Percentiles rank a stretch among this genome's conserved stretches.
These are phyloP conservation scores for Drosophila mayaguana DNA, from an alignment of 2,888 invertebrate species.

Conservation along the genomic window DNA sequence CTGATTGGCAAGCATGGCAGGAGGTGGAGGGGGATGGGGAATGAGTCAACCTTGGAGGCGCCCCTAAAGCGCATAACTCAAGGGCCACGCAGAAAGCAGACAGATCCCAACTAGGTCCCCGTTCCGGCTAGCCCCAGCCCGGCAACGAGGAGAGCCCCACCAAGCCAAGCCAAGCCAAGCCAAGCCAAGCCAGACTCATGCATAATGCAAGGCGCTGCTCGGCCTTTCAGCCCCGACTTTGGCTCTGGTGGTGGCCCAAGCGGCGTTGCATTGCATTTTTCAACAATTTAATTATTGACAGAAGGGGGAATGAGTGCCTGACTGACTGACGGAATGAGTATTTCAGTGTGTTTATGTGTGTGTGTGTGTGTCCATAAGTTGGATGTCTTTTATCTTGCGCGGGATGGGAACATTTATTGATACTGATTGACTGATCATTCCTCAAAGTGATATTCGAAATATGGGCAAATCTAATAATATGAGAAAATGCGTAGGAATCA, in stretches of 20 bases:
- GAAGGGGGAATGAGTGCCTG: slow-evolving; percentile 68
- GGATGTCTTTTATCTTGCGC: no score
- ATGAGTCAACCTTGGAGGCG: slow-evolving; percentile 70
- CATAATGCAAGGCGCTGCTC: slow-evolving; percentile 66
- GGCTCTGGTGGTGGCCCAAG: slow-evolving; percentile 68
- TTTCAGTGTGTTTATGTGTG: slow-evolving; percentile 2
- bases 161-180: slow-evolving; percentile 12
- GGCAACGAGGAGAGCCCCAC: not conserved
- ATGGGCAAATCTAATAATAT: not conserved
- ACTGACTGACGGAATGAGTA: slow-evolving; percentile 24
- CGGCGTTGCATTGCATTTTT: slow-evolving; percentile 69
- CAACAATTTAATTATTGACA: slow-evolving; percentile 80
- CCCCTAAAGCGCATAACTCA: slow-evolving; percentile 74
- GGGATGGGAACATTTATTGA: no score
- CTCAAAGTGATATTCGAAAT: no score
- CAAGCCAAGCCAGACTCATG: slow-evolving; percentile 57
- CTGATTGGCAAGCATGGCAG: not conserved
- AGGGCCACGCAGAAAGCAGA: slow-evolving; percentile 35
- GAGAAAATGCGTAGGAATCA: not conserved
- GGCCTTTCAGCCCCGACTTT: slow-evolving; percentile 36
- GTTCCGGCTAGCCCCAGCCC: slow-evolving; percentile 1
- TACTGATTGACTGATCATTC: no score
- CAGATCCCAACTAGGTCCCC: slow-evolving; percentile 20
- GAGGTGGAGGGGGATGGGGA: no score
- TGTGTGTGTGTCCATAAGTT: no score